These are phyloP conservation scores for Eulemur mongoz DNA, from an alignment of 2,797 vertebrate genomes.

Conservation along the genomic window DNA sequence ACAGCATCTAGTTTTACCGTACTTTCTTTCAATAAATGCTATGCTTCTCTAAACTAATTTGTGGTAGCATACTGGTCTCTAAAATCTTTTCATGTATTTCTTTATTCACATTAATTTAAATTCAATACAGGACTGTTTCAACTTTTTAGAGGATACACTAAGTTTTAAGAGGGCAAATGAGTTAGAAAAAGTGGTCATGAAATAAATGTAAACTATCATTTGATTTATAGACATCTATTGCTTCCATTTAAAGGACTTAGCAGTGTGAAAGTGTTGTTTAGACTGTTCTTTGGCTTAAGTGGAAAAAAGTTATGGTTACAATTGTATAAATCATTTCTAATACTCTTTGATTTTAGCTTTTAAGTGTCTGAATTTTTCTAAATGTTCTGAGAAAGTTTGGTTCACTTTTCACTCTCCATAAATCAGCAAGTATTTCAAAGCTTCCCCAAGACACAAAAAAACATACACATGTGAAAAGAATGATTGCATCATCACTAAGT, in stretches of 20 bases:
- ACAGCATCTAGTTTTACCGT: too few relatives aligned
- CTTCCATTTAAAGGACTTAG: constrained; percentile 30
- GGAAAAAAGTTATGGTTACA: constrained; percentile 46
- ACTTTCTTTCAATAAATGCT: not conserved
- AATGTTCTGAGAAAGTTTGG: constrained; percentile 67
- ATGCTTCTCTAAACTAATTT: not conserved
- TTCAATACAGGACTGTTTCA: not conserved
- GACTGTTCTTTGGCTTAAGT: constrained; percentile 34
- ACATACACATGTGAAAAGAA: constrained; percentile 64
- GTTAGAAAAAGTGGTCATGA: not conserved
- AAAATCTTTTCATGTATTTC: not conserved
- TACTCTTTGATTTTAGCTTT: constrained; percentile 72
- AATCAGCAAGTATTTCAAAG: constrained; percentile 72
- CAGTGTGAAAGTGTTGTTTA: constrained; percentile 61
- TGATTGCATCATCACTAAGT: constrained; percentile 15
- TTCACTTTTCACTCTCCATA: constrained; percentile 72
- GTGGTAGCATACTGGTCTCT: not conserved
- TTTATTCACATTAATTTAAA: constrained; percentile 17
- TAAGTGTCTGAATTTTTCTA: constrained; percentile 65
- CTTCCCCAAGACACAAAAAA: constrained; percentile 60
- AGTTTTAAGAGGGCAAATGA: constrained; percentile 50
- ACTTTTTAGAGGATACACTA: not conserved
- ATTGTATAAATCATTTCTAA: constrained; percentile 72
- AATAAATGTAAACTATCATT: constrained; percentile 36
- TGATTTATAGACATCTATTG: constrained; percentile 23